phyloP scores from a whole-genome alignment of 2,113 vertebrate genomes.

The Heliornis fulica region DNA sequence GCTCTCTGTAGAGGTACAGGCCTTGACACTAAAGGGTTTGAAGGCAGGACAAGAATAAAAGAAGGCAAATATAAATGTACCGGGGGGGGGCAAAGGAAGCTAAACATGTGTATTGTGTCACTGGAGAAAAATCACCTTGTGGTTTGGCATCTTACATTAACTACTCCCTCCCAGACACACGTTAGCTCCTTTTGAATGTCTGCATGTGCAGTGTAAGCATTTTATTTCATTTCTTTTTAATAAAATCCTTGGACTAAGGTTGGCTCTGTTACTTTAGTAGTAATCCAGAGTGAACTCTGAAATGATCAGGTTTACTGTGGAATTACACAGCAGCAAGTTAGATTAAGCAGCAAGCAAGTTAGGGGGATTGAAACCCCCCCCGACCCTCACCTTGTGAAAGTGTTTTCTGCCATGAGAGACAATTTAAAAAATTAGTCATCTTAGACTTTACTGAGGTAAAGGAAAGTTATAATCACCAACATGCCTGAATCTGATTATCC shows the following conservation, averaged over 20 bases:
- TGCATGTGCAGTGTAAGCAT: background rate
- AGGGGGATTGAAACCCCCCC: background rate
- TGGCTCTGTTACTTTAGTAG: background rate
- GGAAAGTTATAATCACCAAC: background rate
- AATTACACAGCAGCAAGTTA: background rate
- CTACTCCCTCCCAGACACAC: background rate
- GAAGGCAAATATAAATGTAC: background rate
- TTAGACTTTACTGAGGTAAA: background rate
- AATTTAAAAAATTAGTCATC: background rate
- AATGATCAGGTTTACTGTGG: background rate
- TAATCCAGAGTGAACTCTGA: background rate
- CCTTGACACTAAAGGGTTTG: background rate
- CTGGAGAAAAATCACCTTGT: background rate
- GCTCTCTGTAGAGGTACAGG: background rate
- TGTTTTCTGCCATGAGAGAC: background rate
- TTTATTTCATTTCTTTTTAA: background rate
- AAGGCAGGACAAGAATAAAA: background rate
- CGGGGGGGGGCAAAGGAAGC: accelerated
- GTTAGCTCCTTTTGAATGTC: background rate
- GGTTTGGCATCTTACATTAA: background rate
- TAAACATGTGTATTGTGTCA: background rate
- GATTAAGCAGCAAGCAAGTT: too few species aligned
- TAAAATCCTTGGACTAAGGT: background rate
- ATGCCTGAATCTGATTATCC: background rate
- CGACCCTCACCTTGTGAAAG: background rate